phyloP scores from a whole-genome alignment of 2,113 vertebrate species.

The Psettodes erumei region DNA sequence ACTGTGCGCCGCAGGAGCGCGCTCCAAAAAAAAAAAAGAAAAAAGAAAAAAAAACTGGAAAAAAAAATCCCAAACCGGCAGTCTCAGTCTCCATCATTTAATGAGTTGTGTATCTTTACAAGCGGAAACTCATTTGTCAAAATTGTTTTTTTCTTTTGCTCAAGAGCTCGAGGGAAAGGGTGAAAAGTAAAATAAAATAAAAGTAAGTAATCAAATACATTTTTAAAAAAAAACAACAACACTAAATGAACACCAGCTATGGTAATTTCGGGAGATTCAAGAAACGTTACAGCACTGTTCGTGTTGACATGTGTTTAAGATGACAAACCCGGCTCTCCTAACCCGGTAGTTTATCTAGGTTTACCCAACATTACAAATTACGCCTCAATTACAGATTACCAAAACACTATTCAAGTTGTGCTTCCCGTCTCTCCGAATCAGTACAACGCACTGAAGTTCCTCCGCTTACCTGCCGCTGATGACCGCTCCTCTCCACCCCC shows the following conservation, averaged over 20 bases:
- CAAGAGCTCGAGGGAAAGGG: neutral
- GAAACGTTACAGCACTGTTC: neutral
- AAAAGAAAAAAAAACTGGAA: too few relatives aligned
- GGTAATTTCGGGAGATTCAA: neutral
- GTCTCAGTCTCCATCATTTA: conserved; percentile 51
- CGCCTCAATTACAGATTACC: neutral
- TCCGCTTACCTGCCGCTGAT: conserved; percentile 53
- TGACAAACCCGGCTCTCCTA: neutral
- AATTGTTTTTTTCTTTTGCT: too few relatives aligned
- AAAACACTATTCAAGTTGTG: neutral
- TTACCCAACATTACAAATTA: neutral
- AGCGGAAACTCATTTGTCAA: conserved; percentile 1
- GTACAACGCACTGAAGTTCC: neutral
- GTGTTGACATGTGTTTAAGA: neutral
- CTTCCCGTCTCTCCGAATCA: conserved; percentile 11
- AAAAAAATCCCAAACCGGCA: neutral
- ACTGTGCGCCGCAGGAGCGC: conserved; percentile 61
- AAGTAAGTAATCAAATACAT: too few relatives aligned
- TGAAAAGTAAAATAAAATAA: neutral
- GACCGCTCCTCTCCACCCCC: conserved; percentile 9
- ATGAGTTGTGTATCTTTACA: conserved; percentile 23
- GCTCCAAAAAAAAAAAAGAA: too few relatives aligned
- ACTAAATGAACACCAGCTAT: neutral
- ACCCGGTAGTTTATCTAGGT: neutral
- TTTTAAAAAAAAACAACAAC: too few relatives aligned